Conservation (phyloP, 1,140 invertebrate genomes). For the Drosophila asahinai region DNA sequence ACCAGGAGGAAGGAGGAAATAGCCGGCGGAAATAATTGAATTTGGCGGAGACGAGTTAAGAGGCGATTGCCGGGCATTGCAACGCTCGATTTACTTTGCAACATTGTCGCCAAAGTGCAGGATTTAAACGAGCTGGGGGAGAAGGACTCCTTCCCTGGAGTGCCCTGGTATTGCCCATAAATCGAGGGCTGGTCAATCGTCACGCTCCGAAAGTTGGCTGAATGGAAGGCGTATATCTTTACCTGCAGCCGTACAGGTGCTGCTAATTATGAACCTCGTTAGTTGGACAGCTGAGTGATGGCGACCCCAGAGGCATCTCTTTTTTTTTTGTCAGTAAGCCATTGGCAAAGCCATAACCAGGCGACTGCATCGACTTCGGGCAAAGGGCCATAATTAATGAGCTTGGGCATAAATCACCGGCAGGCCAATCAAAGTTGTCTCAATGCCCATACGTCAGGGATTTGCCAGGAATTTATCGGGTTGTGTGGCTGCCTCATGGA, state of each 20-base stretch:
- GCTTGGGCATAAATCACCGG: slow-evolving; percentile 59
- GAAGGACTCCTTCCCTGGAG: neutral
- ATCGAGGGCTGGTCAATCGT: slow-evolving; percentile 55
- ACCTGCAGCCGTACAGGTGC: slow-evolving; percentile 24
- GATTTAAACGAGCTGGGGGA: slow-evolving; percentile 10
- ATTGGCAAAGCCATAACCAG: slow-evolving; percentile 10
- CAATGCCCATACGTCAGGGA: slow-evolving; percentile 27
- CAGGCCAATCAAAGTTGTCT: slow-evolving; percentile 49
- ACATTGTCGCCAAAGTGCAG: slow-evolving; percentile 53
- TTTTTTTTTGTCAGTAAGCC: slow-evolving; percentile 13
- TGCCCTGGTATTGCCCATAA: slow-evolving; percentile 50
- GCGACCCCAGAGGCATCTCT: slow-evolving; percentile 11
- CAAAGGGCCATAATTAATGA: slow-evolving; percentile 57
- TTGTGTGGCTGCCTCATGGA: neutral
- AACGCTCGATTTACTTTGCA: slow-evolving; percentile 70
- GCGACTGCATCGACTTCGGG: slow-evolving; percentile 38
- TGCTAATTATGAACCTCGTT: slow-evolving; percentile 62
- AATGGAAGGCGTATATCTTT: slow-evolving; percentile 1
- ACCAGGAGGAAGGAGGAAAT: slow-evolving; percentile 38
- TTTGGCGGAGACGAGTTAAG: slow-evolving; percentile 70
- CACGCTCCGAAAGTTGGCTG: slow-evolving; percentile 26
- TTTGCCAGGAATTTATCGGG: slow-evolving; percentile 37
- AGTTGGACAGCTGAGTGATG: slow-evolving; percentile 45
- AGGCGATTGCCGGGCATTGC: slow-evolving; percentile 67
- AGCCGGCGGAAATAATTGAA: slow-evolving; percentile 74